phyloP scores from a whole-genome alignment of 2,113 vertebrate species.

The Vicugna pacos region DNA sequence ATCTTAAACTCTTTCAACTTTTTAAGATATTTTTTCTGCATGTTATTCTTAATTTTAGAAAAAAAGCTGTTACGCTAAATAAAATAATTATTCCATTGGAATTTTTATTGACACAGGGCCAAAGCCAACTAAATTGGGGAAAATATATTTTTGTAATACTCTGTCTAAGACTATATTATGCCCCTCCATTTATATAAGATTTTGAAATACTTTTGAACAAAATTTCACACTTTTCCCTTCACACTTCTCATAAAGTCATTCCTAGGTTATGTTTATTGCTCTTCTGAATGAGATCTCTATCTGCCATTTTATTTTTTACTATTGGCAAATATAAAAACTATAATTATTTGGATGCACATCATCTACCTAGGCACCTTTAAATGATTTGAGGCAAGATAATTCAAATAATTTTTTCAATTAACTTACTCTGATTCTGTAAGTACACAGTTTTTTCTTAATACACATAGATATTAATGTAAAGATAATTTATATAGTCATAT shows the following conservation, averaged over 20 bases:
- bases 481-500: background rate
- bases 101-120: background rate
- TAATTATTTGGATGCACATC: background rate
- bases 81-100: background rate
- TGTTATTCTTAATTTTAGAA: background rate
- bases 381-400: background rate
- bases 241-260: slow-evolving; percentile 5
- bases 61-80: background rate
- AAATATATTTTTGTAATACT: background rate
- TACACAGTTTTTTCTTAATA: background rate
- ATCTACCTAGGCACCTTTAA: background rate
- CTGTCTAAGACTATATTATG: background rate
- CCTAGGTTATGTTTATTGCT: slow-evolving; percentile 20
- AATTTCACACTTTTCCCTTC: slow-evolving; percentile 25
- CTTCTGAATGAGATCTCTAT: slow-evolving; percentile 2
- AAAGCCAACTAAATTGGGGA: slow-evolving; percentile 17
- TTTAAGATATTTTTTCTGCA: background rate
- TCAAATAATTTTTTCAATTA: slow-evolving; percentile 5
- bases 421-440: background rate
- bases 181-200: background rate
- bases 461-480: background rate
- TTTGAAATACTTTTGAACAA: slow-evolving; percentile 51
- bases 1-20: background rate
- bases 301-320: slow-evolving; percentile 28
- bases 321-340: slow-evolving; percentile 4